A percentile compares a stretch with the other conserved stretches of the same genome.
Evolutionary conservation across 2,113 vertebrate genomes (phyloP).

Genomic region (Dasypus novemcinctus): DNA sequence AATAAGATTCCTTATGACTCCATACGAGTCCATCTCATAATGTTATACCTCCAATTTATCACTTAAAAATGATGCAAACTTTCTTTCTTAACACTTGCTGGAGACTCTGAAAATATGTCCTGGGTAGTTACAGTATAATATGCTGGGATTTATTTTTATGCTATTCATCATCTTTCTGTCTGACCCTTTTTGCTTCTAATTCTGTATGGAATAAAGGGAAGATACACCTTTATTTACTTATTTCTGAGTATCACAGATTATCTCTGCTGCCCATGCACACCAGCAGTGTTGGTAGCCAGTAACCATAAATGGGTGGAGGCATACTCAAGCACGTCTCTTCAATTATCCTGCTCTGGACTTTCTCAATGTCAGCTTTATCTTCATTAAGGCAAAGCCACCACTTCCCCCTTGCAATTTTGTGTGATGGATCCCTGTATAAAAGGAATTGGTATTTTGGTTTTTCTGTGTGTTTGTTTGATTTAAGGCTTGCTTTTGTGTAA

Average conservation of each 20-base stretch:
- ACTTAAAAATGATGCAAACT: background rate
- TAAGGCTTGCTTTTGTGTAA: background rate
- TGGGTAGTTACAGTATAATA: background rate
- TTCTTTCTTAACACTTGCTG: background rate
- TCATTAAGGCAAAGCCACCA: slow-evolving; percentile 19
- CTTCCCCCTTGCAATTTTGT: background rate
- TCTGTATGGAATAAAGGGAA: background rate
- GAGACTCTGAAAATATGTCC: slow-evolving; percentile 16
- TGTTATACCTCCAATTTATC: slow-evolving; percentile 18
- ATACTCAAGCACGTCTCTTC: background rate
- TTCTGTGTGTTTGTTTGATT: background rate
- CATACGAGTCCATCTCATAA: slow-evolving; percentile 30
- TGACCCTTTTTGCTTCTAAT: slow-evolving; percentile 17
- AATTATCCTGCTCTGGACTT: background rate
- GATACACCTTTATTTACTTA: slow-evolving; percentile 60
- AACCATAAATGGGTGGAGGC: background rate
- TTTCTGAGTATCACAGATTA: background rate
- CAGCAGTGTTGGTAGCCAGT: background rate
- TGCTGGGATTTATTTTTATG: background rate
- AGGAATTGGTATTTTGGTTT: background rate
- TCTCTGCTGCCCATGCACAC: background rate
- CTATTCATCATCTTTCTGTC: background rate
- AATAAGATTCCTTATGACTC: slow-evolving; percentile 1
- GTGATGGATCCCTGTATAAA: background rate
- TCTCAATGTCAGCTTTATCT: slow-evolving; percentile 40